phyloP scores from a whole-genome alignment of 2,888 invertebrate genomes.

The Callimorpha dominula region DNA sequence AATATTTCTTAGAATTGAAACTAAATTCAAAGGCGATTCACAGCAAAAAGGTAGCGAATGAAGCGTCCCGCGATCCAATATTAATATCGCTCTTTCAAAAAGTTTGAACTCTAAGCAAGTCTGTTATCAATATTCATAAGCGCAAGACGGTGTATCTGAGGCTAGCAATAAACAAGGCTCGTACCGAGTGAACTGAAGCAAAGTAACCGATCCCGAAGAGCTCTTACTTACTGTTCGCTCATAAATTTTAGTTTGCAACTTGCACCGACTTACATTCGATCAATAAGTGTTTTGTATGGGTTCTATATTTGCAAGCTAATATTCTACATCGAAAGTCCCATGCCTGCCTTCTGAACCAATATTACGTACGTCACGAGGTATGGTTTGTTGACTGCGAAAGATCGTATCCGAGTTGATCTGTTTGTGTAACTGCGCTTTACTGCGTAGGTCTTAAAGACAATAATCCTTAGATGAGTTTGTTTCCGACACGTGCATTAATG shows the following conservation, averaged over 20 bases:
- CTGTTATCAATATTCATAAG: constrained; percentile 85
- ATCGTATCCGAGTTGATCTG: constrained; percentile 38
- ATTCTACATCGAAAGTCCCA: constrained; percentile 80
- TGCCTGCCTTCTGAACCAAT: constrained; percentile 75
- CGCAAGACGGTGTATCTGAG: constrained; percentile 76
- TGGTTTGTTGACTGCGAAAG: constrained; percentile 29
- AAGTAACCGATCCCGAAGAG: constrained; percentile 75
- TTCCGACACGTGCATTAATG: constrained; percentile 6
- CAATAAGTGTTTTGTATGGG: constrained; percentile 85
- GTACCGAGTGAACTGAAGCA: constrained; percentile 65
- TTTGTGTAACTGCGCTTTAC: constrained; percentile 44
- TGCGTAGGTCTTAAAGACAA: not conserved
- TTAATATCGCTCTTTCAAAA: constrained; percentile 76
- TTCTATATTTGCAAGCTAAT: constrained; percentile 86
- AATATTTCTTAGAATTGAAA: constrained; percentile 42
- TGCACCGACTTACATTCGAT: constrained; percentile 83
- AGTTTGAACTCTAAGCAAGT: constrained; percentile 73
- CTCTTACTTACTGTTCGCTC: constrained; percentile 76
- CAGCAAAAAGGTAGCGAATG: constrained; percentile 61
- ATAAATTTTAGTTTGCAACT: constrained; percentile 86
- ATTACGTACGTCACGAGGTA: constrained; percentile 71
- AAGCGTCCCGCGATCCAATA: constrained; percentile 64
- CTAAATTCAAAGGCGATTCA: constrained; percentile 19
- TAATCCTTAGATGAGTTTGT: not conserved
- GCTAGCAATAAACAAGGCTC: constrained; percentile 81